Percentiles rank a stretch among this genome's conserved stretches.
Conservation (phyloP, 2,797 vertebrate genomes). For the Propithecus deckenii region DNA sequence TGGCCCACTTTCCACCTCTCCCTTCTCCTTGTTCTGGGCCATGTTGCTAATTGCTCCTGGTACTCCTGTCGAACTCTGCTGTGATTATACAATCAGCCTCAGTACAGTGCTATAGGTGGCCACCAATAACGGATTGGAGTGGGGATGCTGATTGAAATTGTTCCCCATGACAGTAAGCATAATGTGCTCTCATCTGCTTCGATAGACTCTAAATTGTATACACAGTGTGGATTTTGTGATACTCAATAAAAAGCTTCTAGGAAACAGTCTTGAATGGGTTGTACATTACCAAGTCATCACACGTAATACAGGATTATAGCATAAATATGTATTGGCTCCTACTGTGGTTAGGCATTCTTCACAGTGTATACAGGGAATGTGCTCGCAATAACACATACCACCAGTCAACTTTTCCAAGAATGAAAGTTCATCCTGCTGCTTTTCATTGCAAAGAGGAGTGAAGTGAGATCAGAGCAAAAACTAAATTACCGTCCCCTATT, state of each 20-base stretch:
- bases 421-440: background rate
- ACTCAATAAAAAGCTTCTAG: slow-evolving; percentile 52
- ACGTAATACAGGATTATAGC: background rate
- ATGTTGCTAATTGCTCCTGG: background rate
- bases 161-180: background rate
- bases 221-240: slow-evolving; percentile 54
- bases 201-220: slow-evolving; percentile 36
- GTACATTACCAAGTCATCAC: slow-evolving; percentile 6
- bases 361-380: background rate
- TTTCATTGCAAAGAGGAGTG: slow-evolving; percentile 17
- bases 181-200: slow-evolving; percentile 27
- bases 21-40: background rate
- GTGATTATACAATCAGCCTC: background rate
- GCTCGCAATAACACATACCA: background rate
- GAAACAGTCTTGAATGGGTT: slow-evolving; percentile 30
- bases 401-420: background rate
- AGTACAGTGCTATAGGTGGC: background rate
- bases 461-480: slow-evolving; percentile 1
- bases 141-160: background rate
- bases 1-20: background rate
- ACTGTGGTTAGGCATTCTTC: background rate
- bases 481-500: background rate
- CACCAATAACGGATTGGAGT: background rate
- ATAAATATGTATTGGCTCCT: background rate
- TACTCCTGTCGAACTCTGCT: background rate